phyloP scores from a whole-genome alignment of 2,113 vertebrate species.

The Entelurus aequoreus region DNA sequence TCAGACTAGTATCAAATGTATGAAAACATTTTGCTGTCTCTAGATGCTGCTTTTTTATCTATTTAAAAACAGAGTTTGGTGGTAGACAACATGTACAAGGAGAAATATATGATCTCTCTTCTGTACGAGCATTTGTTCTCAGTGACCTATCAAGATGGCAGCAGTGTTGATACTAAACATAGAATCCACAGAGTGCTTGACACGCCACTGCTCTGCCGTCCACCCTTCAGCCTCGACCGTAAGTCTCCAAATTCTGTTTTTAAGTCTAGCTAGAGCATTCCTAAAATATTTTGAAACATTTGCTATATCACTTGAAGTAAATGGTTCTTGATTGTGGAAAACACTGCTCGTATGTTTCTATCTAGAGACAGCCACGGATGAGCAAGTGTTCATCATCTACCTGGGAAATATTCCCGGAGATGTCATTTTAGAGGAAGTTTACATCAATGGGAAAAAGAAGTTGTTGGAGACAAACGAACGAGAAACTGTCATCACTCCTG shows the following conservation, averaged over 20 bases:
- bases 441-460: conserved; percentile 36
- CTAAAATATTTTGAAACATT: too few relatives aligned
- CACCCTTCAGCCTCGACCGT: conserved; percentile 41
- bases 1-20: background rate
- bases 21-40: too few relatives aligned
- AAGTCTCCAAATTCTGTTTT: background rate
- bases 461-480: conserved; percentile 5
- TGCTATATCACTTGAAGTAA: too few relatives aligned
- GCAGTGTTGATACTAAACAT: conserved; percentile 34
- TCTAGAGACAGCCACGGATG: conserved; percentile 29
- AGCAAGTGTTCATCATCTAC: conserved; percentile 40
- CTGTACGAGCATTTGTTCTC: conserved; percentile 52
- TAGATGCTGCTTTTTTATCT: background rate
- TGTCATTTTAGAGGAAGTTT: conserved; percentile 35
- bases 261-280: background rate
- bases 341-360: background rate
- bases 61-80: conserved; percentile 41
- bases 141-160: conserved; percentile 32
- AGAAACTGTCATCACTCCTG: conserved; percentile 7
- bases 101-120: conserved; percentile 39
- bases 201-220: conserved; percentile 35
- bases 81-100: conserved; percentile 45
- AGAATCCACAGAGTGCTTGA: conserved; percentile 26
- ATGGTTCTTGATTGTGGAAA: background rate
- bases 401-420: conserved; percentile 54